Evolutionary conservation across 2,888 invertebrate species (phyloP).

Genomic region (Pasiphila rectangulata): DNA sequence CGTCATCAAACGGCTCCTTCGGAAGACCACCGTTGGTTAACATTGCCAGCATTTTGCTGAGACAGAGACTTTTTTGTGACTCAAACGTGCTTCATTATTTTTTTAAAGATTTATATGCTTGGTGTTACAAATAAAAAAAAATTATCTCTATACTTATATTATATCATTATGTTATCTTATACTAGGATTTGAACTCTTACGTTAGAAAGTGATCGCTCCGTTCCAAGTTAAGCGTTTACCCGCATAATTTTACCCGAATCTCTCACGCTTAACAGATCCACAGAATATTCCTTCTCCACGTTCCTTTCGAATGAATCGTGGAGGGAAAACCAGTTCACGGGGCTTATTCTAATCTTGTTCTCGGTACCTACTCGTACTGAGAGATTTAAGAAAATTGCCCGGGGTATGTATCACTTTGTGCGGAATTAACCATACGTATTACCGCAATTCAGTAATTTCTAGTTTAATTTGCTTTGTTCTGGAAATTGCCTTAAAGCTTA

Average conservation of each 20-base stretch:
- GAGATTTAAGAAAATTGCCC: conserved; percentile 54
- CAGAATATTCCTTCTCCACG: neutral
- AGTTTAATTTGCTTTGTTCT: conserved; percentile 23
- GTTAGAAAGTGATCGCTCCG: too few relatives aligned
- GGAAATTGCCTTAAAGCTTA: conserved; percentile 17
- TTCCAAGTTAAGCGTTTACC: neutral
- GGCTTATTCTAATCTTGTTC: conserved; percentile 59
- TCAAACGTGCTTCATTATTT: too few relatives aligned
- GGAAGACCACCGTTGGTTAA: too few relatives aligned
- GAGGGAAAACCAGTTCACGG: conserved; percentile 59
- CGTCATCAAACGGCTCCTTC: too few relatives aligned
- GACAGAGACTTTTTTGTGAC: too few relatives aligned
- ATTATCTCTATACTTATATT: too few relatives aligned
- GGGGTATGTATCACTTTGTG: conserved; percentile 41
- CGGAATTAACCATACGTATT: conserved; percentile 31
- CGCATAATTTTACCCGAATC: neutral
- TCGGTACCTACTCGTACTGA: conserved; percentile 57
- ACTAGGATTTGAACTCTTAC: too few relatives aligned
- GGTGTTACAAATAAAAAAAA: too few relatives aligned
- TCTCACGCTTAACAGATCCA: neutral
- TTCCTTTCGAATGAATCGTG: conserved; percentile 50
- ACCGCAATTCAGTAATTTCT: conserved; percentile 25
- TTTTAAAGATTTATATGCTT: too few relatives aligned
- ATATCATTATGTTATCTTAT: too few relatives aligned
- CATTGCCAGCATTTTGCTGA: too few relatives aligned